These are phyloP conservation scores for Cyclina sinensis DNA, from an alignment of 1,140 invertebrate species.

Conservation along the genomic window DNA sequence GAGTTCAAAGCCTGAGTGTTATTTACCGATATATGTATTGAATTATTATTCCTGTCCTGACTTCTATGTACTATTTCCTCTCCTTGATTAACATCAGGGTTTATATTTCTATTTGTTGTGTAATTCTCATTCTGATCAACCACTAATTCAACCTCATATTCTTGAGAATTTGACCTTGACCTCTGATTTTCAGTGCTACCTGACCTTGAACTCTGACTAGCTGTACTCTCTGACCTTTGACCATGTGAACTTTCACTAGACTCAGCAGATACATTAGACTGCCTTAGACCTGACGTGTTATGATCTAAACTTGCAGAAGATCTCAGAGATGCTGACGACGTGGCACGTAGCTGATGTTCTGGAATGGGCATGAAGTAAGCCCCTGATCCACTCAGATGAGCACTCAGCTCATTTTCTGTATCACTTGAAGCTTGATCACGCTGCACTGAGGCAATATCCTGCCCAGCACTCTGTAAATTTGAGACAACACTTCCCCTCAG, in stretches of 20 bases:
- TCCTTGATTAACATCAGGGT: not conserved
- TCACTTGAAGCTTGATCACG: conserved; percentile 57
- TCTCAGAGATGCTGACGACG: conserved; percentile 7
- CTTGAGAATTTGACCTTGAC: conserved; percentile 45
- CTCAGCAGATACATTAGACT: conserved; percentile 18
- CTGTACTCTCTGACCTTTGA: conserved; percentile 38
- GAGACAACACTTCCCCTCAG: not conserved
- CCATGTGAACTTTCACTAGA: conserved; percentile 44
- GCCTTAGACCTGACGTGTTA: not conserved
- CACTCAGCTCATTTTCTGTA: conserved; percentile 45
- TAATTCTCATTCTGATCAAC: conserved; percentile 66
- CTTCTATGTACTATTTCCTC: conserved; percentile 35
- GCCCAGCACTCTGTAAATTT: not conserved
- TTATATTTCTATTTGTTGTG: conserved; percentile 20
- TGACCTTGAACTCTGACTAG: conserved; percentile 41
- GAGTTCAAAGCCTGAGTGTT: not conserved
- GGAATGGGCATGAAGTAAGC: conserved; percentile 64
- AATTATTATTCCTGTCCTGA: conserved; percentile 59
- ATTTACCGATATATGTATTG: conserved; percentile 50
- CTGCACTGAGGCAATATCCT: not conserved
- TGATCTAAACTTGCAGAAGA: conserved; percentile 36
- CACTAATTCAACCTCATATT: conserved; percentile 51
- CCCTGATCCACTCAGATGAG: conserved; percentile 49
- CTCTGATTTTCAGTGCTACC: not conserved
- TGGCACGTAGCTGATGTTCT: not conserved